Conservation (phyloP, 2,797 vertebrate species). For the Eupleurogrammus muticus region DNA sequence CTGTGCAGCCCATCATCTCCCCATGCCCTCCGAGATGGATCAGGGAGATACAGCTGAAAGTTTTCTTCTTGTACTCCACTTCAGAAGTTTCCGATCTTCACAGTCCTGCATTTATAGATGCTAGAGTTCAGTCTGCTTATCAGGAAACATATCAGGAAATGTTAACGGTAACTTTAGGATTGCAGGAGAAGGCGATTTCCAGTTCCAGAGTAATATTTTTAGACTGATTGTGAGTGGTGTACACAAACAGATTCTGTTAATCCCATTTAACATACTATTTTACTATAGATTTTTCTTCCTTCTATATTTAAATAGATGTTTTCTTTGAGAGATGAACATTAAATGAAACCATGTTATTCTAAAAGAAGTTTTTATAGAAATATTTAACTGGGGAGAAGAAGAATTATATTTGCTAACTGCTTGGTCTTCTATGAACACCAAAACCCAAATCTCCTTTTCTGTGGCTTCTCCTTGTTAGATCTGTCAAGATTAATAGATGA, state of each 20-base stretch:
- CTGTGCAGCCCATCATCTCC: background rate
- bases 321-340: background rate
- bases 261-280: background rate
- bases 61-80: background rate
- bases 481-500: background rate
- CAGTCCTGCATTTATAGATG: background rate
- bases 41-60: background rate
- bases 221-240: background rate
- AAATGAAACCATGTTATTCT: background rate
- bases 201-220: conserved; percentile 3
- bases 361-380: background rate
- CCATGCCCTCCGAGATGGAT: background rate
- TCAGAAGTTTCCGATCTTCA: background rate
- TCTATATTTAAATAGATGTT: background rate
- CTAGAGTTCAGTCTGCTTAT: too few species aligned
- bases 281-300: background rate
- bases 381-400: background rate
- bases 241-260: background rate
- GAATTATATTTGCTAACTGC: background rate
- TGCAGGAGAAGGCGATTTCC: background rate
- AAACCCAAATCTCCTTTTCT: background rate
- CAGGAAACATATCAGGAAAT: background rate
- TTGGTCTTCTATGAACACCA: background rate
- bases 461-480: background rate
- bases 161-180: background rate